Evolutionary conservation across 2,888 invertebrate genomes (phyloP).

Genomic region (Meghimatium bilineatum): DNA sequence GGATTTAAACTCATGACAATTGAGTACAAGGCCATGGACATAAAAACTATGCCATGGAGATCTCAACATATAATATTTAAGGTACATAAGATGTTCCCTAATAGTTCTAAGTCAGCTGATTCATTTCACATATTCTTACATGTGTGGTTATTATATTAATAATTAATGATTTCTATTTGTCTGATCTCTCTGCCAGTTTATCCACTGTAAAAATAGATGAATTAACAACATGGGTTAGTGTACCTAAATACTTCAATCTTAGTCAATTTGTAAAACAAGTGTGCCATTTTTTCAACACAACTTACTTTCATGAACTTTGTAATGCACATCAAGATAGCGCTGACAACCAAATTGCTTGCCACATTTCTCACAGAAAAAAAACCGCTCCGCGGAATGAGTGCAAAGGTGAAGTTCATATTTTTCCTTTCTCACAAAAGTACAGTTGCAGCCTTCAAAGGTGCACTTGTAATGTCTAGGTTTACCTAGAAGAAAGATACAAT

Average conservation of each 20-base stretch:
- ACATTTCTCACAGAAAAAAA: slow-evolving; percentile 43
- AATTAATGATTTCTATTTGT: no score
- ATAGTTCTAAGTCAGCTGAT: no score
- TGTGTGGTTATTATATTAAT: no score
- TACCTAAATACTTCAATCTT: not conserved
- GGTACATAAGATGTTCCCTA: no score
- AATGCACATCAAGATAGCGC: slow-evolving; percentile 46
- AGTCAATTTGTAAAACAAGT: not conserved
- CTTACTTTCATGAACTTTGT: slow-evolving; percentile 44
- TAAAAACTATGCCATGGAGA: no score
- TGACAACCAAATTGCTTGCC: slow-evolving; percentile 42
- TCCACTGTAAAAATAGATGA: no score
- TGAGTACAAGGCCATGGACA: no score
- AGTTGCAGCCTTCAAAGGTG: slow-evolving; percentile 22
- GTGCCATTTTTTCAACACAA: not conserved
- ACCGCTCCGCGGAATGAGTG: slow-evolving; percentile 21
- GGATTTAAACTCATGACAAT: no score
- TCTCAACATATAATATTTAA: no score
- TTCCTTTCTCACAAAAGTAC: slow-evolving; percentile 24
- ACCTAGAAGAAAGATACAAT: not conserved
- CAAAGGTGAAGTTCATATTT: slow-evolving; percentile 39
- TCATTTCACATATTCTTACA: no score
- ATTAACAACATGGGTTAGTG: no score
- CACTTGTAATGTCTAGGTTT: slow-evolving; percentile 31
- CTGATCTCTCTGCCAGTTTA: no score